These are phyloP conservation scores for Marasmarcha lunaedactyla DNA, from an alignment of 2,888 invertebrate species.

Conservation along the genomic window DNA sequence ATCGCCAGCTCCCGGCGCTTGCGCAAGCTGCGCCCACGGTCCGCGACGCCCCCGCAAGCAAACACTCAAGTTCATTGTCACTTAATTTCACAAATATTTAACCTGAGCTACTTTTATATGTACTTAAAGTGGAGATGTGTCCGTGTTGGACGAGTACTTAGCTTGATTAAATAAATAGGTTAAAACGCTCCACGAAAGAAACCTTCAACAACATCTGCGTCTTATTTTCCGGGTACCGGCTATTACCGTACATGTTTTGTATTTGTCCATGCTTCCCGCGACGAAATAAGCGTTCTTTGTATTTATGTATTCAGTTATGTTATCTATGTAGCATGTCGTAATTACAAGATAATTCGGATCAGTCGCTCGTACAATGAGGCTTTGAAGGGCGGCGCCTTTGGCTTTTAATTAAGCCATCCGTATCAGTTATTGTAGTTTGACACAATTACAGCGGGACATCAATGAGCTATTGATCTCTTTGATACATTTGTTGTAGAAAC, in stretches of 20 bases:
- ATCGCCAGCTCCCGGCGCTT: constrained; percentile 43
- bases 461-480: constrained; percentile 4
- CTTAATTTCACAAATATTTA: constrained; percentile 23
- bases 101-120: constrained; percentile 1
- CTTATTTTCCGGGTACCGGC: no score
- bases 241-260: background rate
- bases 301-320: constrained; percentile 21
- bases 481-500: no score
- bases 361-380: constrained; percentile 39
- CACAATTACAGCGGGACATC: constrained; percentile 15
- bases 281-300: constrained; percentile 19
- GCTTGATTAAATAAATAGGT: background rate
- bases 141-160: background rate
- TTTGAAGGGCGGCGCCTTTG: constrained; percentile 55
- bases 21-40: constrained; percentile 39
- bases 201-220: background rate
- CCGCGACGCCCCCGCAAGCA: constrained; percentile 24
- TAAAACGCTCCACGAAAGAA: background rate
- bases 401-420: constrained; percentile 31
- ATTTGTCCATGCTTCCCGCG: background rate
- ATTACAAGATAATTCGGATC: constrained; percentile 51
- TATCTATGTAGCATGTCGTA: constrained; percentile 25
- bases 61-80: constrained; percentile 59
- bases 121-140: background rate
- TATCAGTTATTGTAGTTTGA: constrained; percentile 27